phyloP scores from a whole-genome alignment of 2,888 invertebrate species.

The Phaonia tiefii region DNA sequence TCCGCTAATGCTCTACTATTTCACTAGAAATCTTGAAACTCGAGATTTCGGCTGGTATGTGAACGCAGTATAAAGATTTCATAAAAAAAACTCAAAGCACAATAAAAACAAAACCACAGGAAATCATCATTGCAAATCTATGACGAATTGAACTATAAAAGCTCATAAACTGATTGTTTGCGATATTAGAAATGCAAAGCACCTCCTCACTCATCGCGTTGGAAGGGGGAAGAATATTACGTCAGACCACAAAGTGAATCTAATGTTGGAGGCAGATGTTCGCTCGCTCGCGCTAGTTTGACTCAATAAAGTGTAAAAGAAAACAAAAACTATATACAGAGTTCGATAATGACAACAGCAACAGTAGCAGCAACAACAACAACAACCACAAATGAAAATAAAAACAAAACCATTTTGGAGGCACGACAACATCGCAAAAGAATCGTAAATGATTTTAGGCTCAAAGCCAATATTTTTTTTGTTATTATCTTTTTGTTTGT shows the following conservation, averaged over 20 bases:
- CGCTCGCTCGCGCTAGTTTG: not conserved
- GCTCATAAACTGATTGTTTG: not conserved
- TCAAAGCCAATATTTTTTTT: constrained; percentile 41
- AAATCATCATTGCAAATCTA: not conserved
- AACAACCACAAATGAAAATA: constrained; percentile 26
- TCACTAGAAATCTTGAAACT: too few species aligned
- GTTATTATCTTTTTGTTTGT: constrained; percentile 18
- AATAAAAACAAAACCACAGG: not conserved
- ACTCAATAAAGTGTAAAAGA: not conserved
- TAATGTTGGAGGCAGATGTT: not conserved
- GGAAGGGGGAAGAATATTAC: constrained; percentile 12
- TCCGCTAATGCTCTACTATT: too few species aligned
- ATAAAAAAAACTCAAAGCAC: not conserved
- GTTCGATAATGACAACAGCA: not conserved
- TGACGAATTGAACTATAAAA: constrained; percentile 12
- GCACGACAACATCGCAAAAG: constrained; percentile 37
- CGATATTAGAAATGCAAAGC: not conserved
- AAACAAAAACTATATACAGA: constrained; percentile 27
- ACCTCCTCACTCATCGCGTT: not conserved
- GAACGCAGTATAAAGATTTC: too few species aligned
- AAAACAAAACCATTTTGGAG: constrained; percentile 43
- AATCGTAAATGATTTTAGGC: constrained; percentile 43
- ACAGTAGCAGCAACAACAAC: not conserved
- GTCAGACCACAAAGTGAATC: constrained; percentile 10
- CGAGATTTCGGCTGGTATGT: too few species aligned